Base-by-base conservation (phyloP, 2,888 invertebrate genomes). In the Rhagonycha fulva region DNA sequence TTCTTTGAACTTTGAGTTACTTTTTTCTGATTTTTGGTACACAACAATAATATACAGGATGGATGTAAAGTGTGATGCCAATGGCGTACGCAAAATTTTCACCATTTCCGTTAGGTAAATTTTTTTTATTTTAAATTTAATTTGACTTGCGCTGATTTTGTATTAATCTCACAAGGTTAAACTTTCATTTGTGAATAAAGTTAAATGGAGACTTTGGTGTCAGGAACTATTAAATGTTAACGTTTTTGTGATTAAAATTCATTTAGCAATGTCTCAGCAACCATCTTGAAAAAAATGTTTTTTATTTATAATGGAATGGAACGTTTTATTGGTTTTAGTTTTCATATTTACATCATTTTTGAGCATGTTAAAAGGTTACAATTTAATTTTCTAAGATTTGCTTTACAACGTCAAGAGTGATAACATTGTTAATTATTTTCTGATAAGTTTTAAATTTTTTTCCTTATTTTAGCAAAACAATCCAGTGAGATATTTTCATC, bases 301-400 rank as follows among this genome's bases (percentile, higher is more conserved):
- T 69, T 74, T 19, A 62, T 74, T 47, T 62, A 74, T 74, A 74
- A 74, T 74, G 74, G 74, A 67, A 74, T 74, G 74, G 74, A 74
- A 69, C 68, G 28, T 68, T 68, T 28, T 68, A 19, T 62, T 32
- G 19, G 14, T 69, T 69, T 74, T 70, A 14, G 32, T 62, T 26
- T 5, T 74, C 14, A 74, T 74, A 32, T 12, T 9, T 68, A 62
- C 62, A 14, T 11, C 62, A 14, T 12, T 63, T 74, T 62, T 24
- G 69, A 74, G 23, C 14, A 62, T 62, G 23, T 14, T 62, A 62
- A 14, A 9, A 70, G 74, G 74, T 74, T 62, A 26, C 30, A 1
- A n/a, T 9, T 24, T 69, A n/a, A 19, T 69, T 47, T 12, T n/a
- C 7, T 47, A 47, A 47, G n/a, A 5, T 47, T 47, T 47, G 47